Evolutionary conservation across 2,113 vertebrate genomes (phyloP).

Genomic region (Seriola aureovittata): DNA sequence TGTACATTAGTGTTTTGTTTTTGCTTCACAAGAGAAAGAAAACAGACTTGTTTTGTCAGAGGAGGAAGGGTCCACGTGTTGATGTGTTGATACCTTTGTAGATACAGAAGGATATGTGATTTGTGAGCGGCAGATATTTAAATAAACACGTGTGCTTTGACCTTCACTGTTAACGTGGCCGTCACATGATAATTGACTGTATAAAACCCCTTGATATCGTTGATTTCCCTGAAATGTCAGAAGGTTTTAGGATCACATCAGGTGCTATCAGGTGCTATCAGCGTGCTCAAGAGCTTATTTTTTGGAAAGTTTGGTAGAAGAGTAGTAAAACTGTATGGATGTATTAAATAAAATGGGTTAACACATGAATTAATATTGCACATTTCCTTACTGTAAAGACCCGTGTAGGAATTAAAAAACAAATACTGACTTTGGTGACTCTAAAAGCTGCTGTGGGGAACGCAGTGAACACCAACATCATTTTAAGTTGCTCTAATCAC

Average conservation of each 20-base stretch:
- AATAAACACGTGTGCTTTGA: neutral
- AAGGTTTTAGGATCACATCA: slow-evolving; percentile 1
- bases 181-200: slow-evolving; percentile 10
- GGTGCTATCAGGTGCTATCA: slow-evolving; percentile 18
- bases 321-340: neutral
- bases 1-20: no score
- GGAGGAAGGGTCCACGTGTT: neutral
- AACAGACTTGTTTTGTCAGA: neutral
- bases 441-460: no score
- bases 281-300: neutral
- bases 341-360: neutral
- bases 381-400: slow-evolving; percentile 1
- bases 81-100: neutral
- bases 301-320: neutral
- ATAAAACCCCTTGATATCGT: neutral
- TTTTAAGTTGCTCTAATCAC: neutral
- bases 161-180: slow-evolving; percentile 7
- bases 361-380: slow-evolving; percentile 8
- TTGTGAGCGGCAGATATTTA: neutral
- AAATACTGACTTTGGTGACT: neutral
- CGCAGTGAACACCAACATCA: neutral
- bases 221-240: neutral
- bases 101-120: neutral
- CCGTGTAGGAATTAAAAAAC: neutral
- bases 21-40: neutral